Conservation (phyloP, 2,888 invertebrate species). For the Molanna angustata region DNA sequence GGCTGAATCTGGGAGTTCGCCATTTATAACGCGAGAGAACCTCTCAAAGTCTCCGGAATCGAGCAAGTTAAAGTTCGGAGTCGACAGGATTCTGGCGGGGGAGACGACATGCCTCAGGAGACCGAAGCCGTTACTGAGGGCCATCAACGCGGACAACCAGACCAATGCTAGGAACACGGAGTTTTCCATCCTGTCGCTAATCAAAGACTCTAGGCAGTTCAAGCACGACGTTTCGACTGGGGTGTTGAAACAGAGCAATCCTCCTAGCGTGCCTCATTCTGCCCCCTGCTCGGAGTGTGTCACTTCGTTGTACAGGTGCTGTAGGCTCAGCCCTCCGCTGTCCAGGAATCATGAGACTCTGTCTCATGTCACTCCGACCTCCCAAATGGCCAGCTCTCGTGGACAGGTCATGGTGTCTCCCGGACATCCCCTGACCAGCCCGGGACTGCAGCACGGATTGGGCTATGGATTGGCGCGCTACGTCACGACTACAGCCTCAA, state of each 20-base stretch:
- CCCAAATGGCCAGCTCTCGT: constrained; percentile 1
- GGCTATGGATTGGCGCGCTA: constrained; percentile 25
- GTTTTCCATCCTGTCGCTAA: constrained; percentile 30
- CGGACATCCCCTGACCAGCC: constrained; percentile 12
- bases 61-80: constrained; percentile 64
- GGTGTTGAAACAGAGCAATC: not conserved
- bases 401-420: constrained; percentile 12
- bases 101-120: constrained; percentile 37
- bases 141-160: constrained; percentile 14
- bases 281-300: constrained; percentile 64
- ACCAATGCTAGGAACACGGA: constrained; percentile 22
- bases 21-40: not conserved
- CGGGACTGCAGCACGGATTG: constrained; percentile 15
- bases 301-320: constrained; percentile 62
- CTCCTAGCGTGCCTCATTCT: constrained; percentile 40
- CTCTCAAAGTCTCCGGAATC: constrained; percentile 37
- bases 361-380: constrained; percentile 1
- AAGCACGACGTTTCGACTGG: constrained; percentile 13
- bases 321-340: constrained; percentile 41
- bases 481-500: constrained; percentile 13
- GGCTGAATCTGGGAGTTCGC: not conserved
- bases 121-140: constrained; percentile 17
- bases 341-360: constrained; percentile 6
- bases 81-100: constrained; percentile 64
- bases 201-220: constrained; percentile 24